phyloP scores from a whole-genome alignment of 2,113 vertebrate genomes.

The Machaerirhynchus nigripectus region DNA sequence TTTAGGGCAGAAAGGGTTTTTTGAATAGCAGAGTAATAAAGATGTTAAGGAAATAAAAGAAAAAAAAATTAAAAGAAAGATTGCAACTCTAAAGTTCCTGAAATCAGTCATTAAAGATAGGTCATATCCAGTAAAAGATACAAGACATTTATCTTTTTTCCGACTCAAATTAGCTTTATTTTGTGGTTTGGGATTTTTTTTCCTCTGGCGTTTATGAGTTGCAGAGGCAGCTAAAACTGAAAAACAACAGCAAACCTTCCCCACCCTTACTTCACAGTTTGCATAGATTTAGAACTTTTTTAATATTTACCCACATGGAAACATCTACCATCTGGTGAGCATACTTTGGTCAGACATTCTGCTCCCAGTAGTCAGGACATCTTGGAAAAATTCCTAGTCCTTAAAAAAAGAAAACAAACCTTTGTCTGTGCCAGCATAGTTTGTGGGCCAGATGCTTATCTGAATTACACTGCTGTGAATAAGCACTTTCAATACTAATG shows the following conservation, averaged over 20 bases:
- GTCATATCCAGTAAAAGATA: neutral
- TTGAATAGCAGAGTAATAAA: neutral
- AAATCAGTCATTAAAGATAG: neutral
- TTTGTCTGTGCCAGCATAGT: neutral
- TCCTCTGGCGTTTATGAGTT: neutral
- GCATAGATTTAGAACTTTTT: neutral
- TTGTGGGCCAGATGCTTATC: conserved; percentile 10
- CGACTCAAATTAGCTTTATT: neutral
- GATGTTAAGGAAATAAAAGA: neutral
- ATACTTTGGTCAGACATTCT: neutral
- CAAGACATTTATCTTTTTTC: neutral
- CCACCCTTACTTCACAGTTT: neutral
- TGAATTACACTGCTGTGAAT: neutral
- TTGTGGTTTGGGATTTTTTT: neutral
- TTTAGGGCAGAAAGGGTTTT: neutral
- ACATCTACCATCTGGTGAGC: conserved; percentile 53
- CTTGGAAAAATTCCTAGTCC: conserved; percentile 49
- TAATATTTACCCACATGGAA: conserved; percentile 12
- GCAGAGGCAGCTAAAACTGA: neutral
- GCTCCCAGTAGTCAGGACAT: neutral
- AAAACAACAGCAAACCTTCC: neutral
- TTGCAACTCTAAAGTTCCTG: neutral
- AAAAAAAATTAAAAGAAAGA: accelerated
- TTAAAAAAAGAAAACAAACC: neutral
- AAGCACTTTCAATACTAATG: neutral